Base-by-base conservation (phyloP, 2,888 invertebrate species). In the Theretra japonica region DNA sequence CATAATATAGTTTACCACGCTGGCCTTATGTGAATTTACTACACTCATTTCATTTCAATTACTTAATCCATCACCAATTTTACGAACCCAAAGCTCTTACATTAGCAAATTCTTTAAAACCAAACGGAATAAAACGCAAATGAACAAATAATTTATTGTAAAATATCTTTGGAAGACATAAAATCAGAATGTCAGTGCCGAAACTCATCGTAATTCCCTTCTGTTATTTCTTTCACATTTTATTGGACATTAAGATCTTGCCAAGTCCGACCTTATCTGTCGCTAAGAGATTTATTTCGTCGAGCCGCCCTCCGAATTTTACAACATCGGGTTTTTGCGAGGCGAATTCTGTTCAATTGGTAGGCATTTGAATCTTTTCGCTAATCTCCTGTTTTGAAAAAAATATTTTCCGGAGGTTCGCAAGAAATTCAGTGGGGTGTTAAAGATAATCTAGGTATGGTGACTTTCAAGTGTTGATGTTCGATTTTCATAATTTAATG, bases 201-300 rank as follows among this genome's bases (percentile, higher is more conserved):
- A 62, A 70, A 70, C 59, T 62, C 70, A 62, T 70, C 50, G 70
- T 70, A 62, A 70, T 60, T 70, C 73, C 75, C 73, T 74, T 75
- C 72, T 75, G 74, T 81, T 83, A 80, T 80, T 78, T 83, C 83
- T 84, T 80, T 77, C 79, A 82, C 80, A 75, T 85, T 86, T 86
- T 85, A 86, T 86, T 88, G 85, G 85, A 81, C 82, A 82, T 83
- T 82, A 85, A 84, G 79, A 80, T 77, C 77, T 79, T 80, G 79
- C 82, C 77, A 82, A 82, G 78, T 80, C 78, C 75, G 76, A 82
- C 82, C 85, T 86, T 85, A 86, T 87, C 88, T 86, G 83, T 84
- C 87, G 80, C 75, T 80, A 76, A 76, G 75, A 86, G 88, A 88
- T 88, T 88, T 88, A 88, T 88, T 80, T 80, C 57, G 41, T 17